Evolutionary conservation across 1,140 invertebrate genomes (phyloP).

Genomic region (Pseudomyrmex flavicornis): DNA sequence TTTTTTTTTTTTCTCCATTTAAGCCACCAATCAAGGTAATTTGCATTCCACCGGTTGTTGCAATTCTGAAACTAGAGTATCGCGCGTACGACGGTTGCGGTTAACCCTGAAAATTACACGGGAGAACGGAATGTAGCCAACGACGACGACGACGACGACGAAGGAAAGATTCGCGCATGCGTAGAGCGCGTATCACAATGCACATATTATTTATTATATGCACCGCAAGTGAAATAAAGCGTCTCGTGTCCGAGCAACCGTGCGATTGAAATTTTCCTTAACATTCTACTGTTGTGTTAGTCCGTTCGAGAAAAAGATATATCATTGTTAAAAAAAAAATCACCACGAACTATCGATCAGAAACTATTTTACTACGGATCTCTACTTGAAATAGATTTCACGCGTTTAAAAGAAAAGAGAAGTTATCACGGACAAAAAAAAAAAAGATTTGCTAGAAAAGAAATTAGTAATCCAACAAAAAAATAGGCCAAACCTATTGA

Average conservation of each 20-base stretch:
- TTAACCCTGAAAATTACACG: constrained; percentile 73
- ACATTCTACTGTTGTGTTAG: not conserved
- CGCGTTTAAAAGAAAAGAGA: not conserved
- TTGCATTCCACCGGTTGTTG: constrained; percentile 65
- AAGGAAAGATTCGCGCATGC: constrained; percentile 41
- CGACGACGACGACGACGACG: not conserved
- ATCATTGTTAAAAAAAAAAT: not conserved
- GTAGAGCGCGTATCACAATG: constrained; percentile 28
- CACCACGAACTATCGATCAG: not conserved
- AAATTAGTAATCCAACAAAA: too few species aligned
- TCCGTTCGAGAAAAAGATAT: too few species aligned
- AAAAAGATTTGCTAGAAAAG: too few species aligned
- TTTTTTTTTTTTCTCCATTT: constrained; percentile 56
- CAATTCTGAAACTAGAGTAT: constrained; percentile 65
- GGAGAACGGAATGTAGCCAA: constrained; percentile 68
- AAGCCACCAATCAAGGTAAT: constrained; percentile 66
- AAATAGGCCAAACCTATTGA: too few species aligned
- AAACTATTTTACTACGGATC: not conserved
- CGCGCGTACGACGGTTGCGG: constrained; percentile 58
- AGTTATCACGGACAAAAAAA: too few species aligned
- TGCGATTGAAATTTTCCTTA: constrained; percentile 19
- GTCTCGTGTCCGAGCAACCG: constrained; percentile 38
- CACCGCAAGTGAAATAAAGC: constrained; percentile 49
- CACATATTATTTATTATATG: constrained; percentile 3
- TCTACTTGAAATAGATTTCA: not conserved